phyloP scores from a whole-genome alignment of 2,113 vertebrate species.

The Pseudorasbora parva region DNA sequence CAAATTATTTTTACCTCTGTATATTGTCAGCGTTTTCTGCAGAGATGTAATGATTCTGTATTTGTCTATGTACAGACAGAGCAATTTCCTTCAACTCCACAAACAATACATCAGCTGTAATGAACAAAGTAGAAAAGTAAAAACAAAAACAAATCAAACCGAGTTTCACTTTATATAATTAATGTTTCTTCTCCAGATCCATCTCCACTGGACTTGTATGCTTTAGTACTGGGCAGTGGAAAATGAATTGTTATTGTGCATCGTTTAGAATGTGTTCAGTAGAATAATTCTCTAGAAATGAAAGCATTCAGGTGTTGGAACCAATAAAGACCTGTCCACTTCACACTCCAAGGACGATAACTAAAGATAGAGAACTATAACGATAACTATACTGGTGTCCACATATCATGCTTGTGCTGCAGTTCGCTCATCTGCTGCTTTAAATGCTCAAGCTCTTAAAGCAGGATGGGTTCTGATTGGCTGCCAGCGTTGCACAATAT shows the following conservation, averaged over 20 bases:
- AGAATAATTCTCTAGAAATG: background rate
- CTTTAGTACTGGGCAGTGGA: background rate
- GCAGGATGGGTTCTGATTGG: no score
- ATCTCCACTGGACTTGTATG: background rate
- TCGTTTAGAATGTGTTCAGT: background rate
- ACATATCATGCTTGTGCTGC: no score
- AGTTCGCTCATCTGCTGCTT: no score
- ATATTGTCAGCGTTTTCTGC: conserved; percentile 64
- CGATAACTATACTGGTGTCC: background rate
- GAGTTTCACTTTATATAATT: background rate
- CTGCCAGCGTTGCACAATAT: no score
- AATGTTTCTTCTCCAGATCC: background rate
- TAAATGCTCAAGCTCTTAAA: no score
- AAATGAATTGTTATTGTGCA: background rate
- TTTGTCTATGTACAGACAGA: conserved; percentile 74
- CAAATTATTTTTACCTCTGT: conserved; percentile 76
- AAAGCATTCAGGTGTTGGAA: background rate
- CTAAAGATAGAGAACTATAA: background rate
- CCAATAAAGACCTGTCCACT: background rate
- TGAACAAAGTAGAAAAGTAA: background rate
- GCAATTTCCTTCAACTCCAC: conserved; percentile 74
- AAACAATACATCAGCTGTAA: conserved; percentile 72
- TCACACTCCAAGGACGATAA: background rate
- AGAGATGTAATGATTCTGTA: conserved; percentile 70
- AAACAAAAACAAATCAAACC: background rate